Evolutionary conservation across 2,113 vertebrate genomes (phyloP).

Genomic region (Menidia beryllina): DNA sequence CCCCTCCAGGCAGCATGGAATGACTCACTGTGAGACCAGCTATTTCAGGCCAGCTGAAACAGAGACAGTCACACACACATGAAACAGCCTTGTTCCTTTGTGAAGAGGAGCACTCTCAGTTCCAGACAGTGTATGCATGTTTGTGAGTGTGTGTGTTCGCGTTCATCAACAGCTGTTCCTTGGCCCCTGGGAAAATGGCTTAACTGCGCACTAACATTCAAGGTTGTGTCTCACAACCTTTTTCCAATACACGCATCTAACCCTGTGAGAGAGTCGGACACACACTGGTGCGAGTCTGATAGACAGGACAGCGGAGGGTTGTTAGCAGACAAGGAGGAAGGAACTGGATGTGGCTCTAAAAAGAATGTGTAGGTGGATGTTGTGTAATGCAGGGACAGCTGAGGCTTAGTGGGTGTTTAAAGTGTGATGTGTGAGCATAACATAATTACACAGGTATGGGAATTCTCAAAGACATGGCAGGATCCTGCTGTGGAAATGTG

Average conservation of each 20-base stretch:
- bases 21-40: conserved; percentile 71
- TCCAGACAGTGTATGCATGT: conserved; percentile 52
- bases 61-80: conserved; percentile 65
- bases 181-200: conserved; percentile 58
- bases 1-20: conserved; percentile 44
- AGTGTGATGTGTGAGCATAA: conserved; percentile 59
- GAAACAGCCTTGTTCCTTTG: conserved; percentile 66
- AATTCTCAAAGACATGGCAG: conserved; percentile 48
- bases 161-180: conserved; percentile 70
- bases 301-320: conserved; percentile 52
- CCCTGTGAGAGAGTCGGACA: conserved; percentile 46
- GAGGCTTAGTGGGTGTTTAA: conserved; percentile 67
- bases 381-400: conserved; percentile 62
- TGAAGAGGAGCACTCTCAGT: conserved; percentile 57
- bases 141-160: conserved; percentile 24
- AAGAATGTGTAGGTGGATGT: conserved; percentile 68
- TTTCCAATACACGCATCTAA: conserved; percentile 48
- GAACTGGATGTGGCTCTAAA: conserved; percentile 65
- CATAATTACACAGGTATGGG: conserved; percentile 72
- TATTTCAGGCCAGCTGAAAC: conserved; percentile 72
- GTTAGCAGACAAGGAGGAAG: conserved; percentile 67
- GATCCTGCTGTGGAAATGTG: conserved; percentile 50
- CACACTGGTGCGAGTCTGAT: conserved; percentile 46
- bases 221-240: conserved; percentile 67
- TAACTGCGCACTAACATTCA: conserved; percentile 52